Percentiles rank a stretch among this genome's conserved stretches.
These are phyloP conservation scores for Tipula helvola DNA, from an alignment of 2,888 invertebrate species.

Conservation along the genomic window DNA sequence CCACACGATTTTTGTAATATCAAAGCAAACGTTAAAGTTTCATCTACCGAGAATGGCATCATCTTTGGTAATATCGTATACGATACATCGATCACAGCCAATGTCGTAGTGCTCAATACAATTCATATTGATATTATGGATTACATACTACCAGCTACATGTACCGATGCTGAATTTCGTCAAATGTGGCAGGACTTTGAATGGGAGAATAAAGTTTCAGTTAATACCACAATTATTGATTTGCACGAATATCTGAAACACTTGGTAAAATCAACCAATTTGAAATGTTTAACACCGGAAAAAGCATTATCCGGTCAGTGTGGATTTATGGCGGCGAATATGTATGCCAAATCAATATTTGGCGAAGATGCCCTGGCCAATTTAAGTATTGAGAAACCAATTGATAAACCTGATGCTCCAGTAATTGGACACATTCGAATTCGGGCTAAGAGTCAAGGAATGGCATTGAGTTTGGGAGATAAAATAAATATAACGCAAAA, in stretches of 20 bases:
- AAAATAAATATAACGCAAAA: conserved; percentile 94
- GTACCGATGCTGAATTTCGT: conserved; percentile 92
- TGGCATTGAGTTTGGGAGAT: conserved; percentile 97
- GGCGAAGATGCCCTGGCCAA: conserved; percentile 99
- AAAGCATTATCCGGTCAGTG: conserved; percentile 94
- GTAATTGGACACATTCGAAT: conserved; percentile 97
- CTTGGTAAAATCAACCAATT: conserved; percentile 88
- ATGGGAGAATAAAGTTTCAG: conserved; percentile 97
- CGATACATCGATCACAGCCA: conserved; percentile 64
- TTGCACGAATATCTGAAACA: conserved; percentile 87
- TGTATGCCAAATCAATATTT: conserved; percentile 96
- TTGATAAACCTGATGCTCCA: conserved; percentile 73
- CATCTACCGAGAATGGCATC: conserved; percentile 98
- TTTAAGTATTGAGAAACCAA: conserved; percentile 92
- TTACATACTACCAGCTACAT: conserved; percentile 90
- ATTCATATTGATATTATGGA: conserved; percentile 99
- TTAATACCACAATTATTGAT: conserved; percentile 87
- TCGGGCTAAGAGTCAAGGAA: conserved; percentile 98
- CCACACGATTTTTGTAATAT: conserved; percentile 97
- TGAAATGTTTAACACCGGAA: conserved; percentile 97
- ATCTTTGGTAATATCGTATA: conserved; percentile 99
- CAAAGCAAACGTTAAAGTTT: conserved; percentile 97
- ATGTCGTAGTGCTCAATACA: conserved; percentile 96
- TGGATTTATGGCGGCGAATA: conserved; percentile 98
- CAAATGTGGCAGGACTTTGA: conserved; percentile 99